Evolutionary conservation across 2,797 vertebrate genomes (phyloP).

Genomic region (Pseudochirops corinnae): DNA sequence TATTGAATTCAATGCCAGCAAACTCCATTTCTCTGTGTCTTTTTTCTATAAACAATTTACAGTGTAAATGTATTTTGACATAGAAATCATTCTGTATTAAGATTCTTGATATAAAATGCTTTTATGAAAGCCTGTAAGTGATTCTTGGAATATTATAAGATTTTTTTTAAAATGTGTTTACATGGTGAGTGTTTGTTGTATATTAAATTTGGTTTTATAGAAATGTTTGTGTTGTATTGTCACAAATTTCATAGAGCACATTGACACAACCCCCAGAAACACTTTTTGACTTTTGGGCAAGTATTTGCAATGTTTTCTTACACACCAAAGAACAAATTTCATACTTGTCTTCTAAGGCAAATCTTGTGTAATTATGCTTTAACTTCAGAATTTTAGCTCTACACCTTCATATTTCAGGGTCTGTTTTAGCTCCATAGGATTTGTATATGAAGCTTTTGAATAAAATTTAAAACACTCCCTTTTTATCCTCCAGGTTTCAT

Average conservation of each 20-base stretch:
- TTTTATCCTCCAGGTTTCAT: background rate
- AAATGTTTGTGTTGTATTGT: constrained; percentile 87
- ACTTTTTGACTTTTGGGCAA: background rate
- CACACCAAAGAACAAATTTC: background rate
- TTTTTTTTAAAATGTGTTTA: constrained; percentile 86
- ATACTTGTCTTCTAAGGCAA: background rate
- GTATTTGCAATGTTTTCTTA: background rate
- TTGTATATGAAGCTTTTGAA: constrained; percentile 20
- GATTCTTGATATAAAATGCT: constrained; percentile 88
- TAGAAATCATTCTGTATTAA: constrained; percentile 87
- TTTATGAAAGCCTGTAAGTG: constrained; percentile 87
- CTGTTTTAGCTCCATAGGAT: background rate
- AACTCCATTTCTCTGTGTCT: constrained; percentile 83
- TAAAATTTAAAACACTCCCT: background rate
- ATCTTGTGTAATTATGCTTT: background rate
- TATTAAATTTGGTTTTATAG: constrained; percentile 89
- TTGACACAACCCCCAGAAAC: constrained; percentile 61
- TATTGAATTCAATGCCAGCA: constrained; percentile 84
- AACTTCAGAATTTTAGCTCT: background rate
- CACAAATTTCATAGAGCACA: constrained; percentile 84
- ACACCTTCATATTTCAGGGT: constrained; percentile 23
- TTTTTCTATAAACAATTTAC: constrained; percentile 84
- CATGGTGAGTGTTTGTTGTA: constrained; percentile 88
- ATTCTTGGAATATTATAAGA: constrained; percentile 84
- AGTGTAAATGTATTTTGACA: constrained; percentile 89